Evolutionary conservation across 2,113 vertebrate species (phyloP).

Genomic region (Arvicanthis niloticus): DNA sequence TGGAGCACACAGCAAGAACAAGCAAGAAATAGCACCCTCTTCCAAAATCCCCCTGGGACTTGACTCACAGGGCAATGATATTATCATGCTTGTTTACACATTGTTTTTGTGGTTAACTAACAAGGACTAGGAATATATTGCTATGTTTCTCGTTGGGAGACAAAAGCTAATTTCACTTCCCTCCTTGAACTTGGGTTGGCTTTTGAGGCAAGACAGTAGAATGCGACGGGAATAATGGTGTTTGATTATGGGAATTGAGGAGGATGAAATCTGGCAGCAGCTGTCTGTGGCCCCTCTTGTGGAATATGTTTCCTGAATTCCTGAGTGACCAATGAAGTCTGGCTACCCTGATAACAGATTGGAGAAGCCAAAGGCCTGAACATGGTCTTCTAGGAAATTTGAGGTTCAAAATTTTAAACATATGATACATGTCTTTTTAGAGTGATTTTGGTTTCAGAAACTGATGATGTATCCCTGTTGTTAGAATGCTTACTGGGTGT

Average conservation of each 20-base stretch:
- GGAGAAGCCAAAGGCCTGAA: neutral
- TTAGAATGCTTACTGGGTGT: neutral
- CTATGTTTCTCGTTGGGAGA: neutral
- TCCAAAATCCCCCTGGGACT: neutral
- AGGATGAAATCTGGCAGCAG: neutral
- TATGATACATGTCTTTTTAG: neutral
- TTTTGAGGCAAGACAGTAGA: neutral
- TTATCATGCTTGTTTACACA: neutral
- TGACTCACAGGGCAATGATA: neutral
- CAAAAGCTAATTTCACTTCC: neutral
- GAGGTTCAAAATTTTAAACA: slow-evolving; percentile 23
- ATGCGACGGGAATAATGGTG: neutral
- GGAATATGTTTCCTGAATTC: neutral
- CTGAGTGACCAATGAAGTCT: neutral
- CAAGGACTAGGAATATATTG: neutral
- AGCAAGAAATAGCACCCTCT: neutral
- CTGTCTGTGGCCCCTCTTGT: neutral
- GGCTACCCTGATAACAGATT: too few relatives aligned
- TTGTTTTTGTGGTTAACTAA: neutral
- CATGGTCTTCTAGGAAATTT: neutral
- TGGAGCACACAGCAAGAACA: neutral
- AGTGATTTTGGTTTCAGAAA: neutral
- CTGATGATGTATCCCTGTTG: neutral
- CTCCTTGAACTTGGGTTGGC: neutral
- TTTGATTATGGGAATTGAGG: neutral